Conservation (phyloP, 1,140 invertebrate species). For the Drosophila seguyi region DNA sequence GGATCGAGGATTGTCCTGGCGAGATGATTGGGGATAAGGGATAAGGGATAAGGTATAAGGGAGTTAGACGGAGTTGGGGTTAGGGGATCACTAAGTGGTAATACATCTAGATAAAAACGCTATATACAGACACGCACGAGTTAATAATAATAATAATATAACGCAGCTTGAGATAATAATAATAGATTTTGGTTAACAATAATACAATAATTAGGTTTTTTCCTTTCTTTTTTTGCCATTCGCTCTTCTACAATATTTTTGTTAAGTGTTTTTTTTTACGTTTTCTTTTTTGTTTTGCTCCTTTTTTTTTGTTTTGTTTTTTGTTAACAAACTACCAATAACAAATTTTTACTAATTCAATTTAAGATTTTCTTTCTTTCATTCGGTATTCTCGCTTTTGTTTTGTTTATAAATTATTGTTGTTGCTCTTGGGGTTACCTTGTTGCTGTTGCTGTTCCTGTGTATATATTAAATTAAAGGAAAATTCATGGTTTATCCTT, state of each 20-base stretch:
- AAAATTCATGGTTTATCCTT: slow-evolving; percentile 51
- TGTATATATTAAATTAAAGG: slow-evolving; percentile 63
- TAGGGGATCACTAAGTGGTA: slow-evolving; percentile 69
- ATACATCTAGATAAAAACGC: slow-evolving; percentile 84
- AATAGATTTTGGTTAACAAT: slow-evolving; percentile 84
- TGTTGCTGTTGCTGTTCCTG: slow-evolving; percentile 68
- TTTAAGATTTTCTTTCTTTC: slow-evolving; percentile 52
- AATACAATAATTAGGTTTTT: slow-evolving; percentile 80
- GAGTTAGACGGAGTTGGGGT: slow-evolving; percentile 8
- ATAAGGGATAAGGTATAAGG: neutral
- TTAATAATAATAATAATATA: slow-evolving; percentile 75
- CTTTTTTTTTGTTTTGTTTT: slow-evolving; percentile 40
- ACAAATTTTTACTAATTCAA: slow-evolving; percentile 84
- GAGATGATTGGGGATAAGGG: neutral
- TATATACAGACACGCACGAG: slow-evolving; percentile 79
- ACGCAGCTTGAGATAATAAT: slow-evolving; percentile 73
- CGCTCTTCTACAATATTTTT: slow-evolving; percentile 58
- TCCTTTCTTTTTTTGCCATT: slow-evolving; percentile 44
- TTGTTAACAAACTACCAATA: slow-evolving; percentile 83
- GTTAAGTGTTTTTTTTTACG: slow-evolving; percentile 21
- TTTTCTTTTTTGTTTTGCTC: slow-evolving; percentile 15
- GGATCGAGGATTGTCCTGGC: slow-evolving; percentile 40
- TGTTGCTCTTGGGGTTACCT: slow-evolving; percentile 76
- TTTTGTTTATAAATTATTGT: slow-evolving; percentile 73
- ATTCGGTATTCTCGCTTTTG: slow-evolving; percentile 27